Base-by-base conservation (phyloP, 2,888 invertebrate species). In the Plusia festucae region DNA sequence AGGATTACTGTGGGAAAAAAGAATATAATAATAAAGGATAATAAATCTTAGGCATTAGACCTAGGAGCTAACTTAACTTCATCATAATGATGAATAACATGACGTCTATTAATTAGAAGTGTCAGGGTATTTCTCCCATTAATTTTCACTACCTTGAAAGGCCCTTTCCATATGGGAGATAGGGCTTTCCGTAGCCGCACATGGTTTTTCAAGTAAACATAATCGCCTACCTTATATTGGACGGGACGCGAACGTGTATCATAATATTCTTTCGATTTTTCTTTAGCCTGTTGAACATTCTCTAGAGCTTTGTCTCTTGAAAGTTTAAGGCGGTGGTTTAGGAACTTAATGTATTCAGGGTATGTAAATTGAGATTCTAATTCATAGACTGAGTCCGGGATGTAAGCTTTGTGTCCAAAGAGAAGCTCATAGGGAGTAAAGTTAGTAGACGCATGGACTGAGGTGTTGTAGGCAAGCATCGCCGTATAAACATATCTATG, bases 91-190 rank as follows among this genome's bases (percentile, higher is more conserved):
- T 78, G 65, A 16, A 40, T 68, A 0, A 76, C 71, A 44, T 78
- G 75, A 5, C 74, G 67, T 20, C 74, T 56, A 49, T 75, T 80
- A 11, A 80, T 80, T 8, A 80, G 52, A 9, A 82, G 20, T 0
- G 78, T 54, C 1, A 78, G n/a, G 0, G 68, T 75, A 22, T 80
- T 59, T 1, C 75, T 77, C 2, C 73, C 68, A 53, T 77, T 62
- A 0, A 81, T 27, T 59, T 77, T 75, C 0, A 82, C 63, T 0
- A 82, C 60, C 57, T 79, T 81, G 49, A 74, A 82, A 1, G 81
- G 79, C 0, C 80, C 82, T 70, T 81, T 82, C 83, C 82, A 82
- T 2, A 76, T n/a, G 1, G 79, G 79, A 1, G 76, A 79, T 7
- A 83, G 53, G 1, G 77, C 73, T 55, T 79, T 78, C 0, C 76